Conservation (phyloP, 2,888 invertebrate genomes). For the Mythimna pallens region DNA sequence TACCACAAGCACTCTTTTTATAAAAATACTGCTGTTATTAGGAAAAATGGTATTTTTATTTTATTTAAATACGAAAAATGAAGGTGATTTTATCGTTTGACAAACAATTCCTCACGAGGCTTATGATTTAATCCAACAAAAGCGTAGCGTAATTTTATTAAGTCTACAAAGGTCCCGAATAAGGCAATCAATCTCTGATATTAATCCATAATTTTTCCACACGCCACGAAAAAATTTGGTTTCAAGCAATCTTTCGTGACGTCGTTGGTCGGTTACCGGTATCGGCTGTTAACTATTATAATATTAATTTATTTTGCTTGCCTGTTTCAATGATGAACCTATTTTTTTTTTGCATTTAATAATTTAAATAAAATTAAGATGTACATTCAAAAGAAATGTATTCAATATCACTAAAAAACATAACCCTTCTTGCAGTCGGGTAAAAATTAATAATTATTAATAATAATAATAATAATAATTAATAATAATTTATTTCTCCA, state of each 20-base stretch:
- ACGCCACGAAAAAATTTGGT: not conserved
- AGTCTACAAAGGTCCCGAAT: not conserved
- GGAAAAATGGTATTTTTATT: not conserved
- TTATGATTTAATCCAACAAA: constrained; percentile 9
- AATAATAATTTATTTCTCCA: too few species aligned
- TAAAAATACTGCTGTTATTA: not conserved
- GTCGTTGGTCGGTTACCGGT: not conserved
- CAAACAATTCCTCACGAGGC: not conserved
- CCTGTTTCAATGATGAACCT: not conserved
- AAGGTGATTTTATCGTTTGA: not conserved
- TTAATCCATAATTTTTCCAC: constrained; percentile 7
- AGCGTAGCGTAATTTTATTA: constrained; percentile 5
- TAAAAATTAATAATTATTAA: too few species aligned
- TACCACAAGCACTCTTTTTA: not conserved
- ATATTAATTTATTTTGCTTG: not conserved
- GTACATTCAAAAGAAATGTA: not conserved
- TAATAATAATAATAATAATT: too few species aligned
- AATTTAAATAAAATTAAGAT: not conserved
- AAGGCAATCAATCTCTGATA: constrained; percentile 14
- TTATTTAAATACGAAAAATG: not conserved
- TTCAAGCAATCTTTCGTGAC: not conserved
- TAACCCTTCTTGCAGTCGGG: too few species aligned
- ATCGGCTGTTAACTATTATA: not conserved
- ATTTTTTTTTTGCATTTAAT: too few species aligned
- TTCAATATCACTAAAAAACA: not conserved